Base-by-base conservation (phyloP, 2,888 invertebrate genomes). In the Papilio demoleus region DNA sequence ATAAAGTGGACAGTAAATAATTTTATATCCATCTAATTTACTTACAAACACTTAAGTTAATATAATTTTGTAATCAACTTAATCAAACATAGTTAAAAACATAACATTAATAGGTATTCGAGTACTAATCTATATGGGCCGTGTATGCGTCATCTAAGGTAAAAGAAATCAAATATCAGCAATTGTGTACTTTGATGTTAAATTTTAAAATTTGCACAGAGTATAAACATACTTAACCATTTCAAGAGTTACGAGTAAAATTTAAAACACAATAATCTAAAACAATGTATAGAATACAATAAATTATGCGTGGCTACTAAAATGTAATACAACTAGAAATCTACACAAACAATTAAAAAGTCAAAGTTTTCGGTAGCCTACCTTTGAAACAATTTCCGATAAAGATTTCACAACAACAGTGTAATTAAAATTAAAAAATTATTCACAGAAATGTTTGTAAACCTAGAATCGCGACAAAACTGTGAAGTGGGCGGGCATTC, bases 381-480 rank as follows among this genome's bases (percentile, higher is more conserved):
- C 50, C 64, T 36, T 38, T 50, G 40, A 68, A 50, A 22, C 50
- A 42, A 27, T 63, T 17, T 31, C 22, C 40, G 4, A 12, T 38
- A n/a, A 42, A 27, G 40, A 38, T 59, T 59, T 14, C 38, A 38
- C 22, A 59, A 59, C 17, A 12, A 22, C 38, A 38, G 24, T 4
- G 14, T 12, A 14, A n/a, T 38, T n/a, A 40, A 9, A 14, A 47
- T 36, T 45, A 36, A 47, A 50, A 31, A 27, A 22, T 22, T 27
- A 40, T 53, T 22, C 47, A 61, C 56, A 50, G 31, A 34, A 47
- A 62, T 17, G 67, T 58, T 66, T 74, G 74, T 75, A 71, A 72
- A 73, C 73, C 75, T 75, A 76, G 75, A 76, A 83, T 76, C 76
- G 73, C 76, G 68, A 76, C 72, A 71, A 74, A 74, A 73, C 73